Evolutionary conservation across 2,888 invertebrate species (phyloP).

Genomic region (Nineta flava): DNA sequence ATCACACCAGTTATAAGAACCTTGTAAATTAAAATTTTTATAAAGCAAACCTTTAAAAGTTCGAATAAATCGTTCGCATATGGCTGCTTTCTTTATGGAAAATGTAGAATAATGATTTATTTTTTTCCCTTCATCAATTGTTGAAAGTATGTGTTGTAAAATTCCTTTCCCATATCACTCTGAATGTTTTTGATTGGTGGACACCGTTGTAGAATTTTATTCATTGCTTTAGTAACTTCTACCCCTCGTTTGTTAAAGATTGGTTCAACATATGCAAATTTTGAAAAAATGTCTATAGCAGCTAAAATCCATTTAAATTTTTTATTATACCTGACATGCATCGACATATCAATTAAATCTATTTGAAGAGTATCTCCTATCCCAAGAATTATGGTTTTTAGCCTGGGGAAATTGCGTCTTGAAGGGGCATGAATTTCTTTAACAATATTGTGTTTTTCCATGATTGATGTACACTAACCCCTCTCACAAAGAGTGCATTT

Average conservation of each 20-base stretch:
- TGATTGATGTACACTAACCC: neutral
- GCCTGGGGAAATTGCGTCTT: neutral
- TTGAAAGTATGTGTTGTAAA: constrained; percentile 15
- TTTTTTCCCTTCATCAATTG: constrained; percentile 13
- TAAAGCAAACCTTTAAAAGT: constrained; percentile 16
- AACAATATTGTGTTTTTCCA: neutral
- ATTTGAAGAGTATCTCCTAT: neutral
- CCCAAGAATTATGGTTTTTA: neutral
- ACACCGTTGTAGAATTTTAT: no score
- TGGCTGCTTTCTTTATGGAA: constrained; percentile 13
- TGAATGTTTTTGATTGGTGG: neutral
- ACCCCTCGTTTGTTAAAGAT: no score
- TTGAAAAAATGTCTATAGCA: neutral
- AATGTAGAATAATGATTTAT: constrained; percentile 11
- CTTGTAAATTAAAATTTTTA: constrained; percentile 17
- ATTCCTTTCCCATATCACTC: constrained; percentile 14
- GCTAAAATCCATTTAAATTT: neutral
- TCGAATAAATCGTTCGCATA: constrained; percentile 16
- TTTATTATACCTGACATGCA: neutral
- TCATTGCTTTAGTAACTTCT: no score
- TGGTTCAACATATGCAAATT: neutral
- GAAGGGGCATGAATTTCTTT: neutral
- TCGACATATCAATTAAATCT: neutral
- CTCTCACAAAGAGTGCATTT: no score
- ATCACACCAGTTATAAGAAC: constrained; percentile 17